Conservation (phyloP, 2,888 invertebrate genomes). For the Patella ulyssiponensis region DNA sequence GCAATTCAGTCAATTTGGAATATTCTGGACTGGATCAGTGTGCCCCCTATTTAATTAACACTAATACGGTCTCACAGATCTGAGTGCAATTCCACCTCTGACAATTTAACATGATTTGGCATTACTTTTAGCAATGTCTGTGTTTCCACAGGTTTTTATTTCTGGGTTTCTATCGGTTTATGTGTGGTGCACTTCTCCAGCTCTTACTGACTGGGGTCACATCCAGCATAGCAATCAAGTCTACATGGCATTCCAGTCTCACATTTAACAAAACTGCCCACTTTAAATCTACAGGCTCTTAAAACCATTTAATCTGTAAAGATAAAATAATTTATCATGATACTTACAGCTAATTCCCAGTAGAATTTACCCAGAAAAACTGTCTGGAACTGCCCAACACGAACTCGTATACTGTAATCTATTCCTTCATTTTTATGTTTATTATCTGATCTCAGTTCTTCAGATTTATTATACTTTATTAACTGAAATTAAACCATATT, state of each 20-base stretch:
- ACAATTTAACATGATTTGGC: no score
- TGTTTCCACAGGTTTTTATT: no score
- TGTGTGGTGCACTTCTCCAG: no score
- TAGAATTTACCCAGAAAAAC: constrained; percentile 77
- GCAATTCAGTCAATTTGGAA: no score
- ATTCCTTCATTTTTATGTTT: constrained; percentile 56
- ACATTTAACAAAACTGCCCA: background rate
- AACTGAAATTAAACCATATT: constrained; percentile 34
- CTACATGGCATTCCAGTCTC: background rate
- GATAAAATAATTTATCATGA: background rate
- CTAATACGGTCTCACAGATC: no score
- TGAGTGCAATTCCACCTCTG: no score
- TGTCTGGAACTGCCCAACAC: constrained; percentile 81
- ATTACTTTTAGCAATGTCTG: no score
- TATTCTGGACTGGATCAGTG: no score
- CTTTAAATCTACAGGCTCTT: background rate
- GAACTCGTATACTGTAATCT: constrained; percentile 81
- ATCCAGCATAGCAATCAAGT: background rate
- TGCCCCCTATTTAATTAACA: no score
- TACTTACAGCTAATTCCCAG: constrained; percentile 70
- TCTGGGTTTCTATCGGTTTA: no score
- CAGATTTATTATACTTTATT: constrained; percentile 70
- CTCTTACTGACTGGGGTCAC: no score
- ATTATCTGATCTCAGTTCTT: constrained; percentile 66
- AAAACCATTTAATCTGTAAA: background rate